These are phyloP conservation scores for Fundulus diaphanus DNA, from an alignment of 2,797 vertebrate species.

Conservation along the genomic window DNA sequence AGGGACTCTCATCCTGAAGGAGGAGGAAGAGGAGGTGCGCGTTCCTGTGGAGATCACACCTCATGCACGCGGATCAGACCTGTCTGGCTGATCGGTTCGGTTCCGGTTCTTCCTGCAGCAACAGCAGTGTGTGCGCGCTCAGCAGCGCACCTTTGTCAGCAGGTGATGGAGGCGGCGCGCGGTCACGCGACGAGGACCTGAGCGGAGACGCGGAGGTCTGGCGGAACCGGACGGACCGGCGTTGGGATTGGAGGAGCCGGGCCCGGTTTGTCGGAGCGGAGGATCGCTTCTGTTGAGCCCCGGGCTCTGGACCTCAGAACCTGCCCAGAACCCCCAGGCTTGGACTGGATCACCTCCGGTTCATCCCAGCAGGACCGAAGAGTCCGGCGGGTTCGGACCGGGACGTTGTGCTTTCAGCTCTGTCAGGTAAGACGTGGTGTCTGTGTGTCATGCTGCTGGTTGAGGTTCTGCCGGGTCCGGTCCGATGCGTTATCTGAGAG, in stretches of 20 bases:
- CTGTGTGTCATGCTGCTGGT: background rate
- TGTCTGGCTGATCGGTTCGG: background rate
- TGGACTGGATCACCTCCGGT: background rate
- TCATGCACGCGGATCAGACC: background rate
- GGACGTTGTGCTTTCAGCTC: background rate
- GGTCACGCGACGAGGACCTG: background rate
- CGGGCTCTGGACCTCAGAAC: background rate
- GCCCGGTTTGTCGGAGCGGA: background rate
- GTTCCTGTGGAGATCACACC: background rate
- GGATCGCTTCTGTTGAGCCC: background rate
- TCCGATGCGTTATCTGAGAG: background rate
- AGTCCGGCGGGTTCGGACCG: background rate
- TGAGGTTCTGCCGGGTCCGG: background rate
- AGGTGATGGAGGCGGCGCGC: conserved; percentile 9
- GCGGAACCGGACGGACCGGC: background rate
- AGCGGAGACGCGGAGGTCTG: background rate
- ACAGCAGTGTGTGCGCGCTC: background rate
- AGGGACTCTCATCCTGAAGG: background rate
- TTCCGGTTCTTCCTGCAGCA: background rate
- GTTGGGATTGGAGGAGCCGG: background rate
- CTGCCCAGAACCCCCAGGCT: background rate
- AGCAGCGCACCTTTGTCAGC: conserved; percentile 11
- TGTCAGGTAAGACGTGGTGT: background rate
- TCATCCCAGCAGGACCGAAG: background rate
- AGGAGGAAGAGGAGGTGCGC: conserved; percentile 3